Evolutionary conservation across 2,797 vertebrate species (phyloP).

Genomic region (Heterohyrax brucei): DNA sequence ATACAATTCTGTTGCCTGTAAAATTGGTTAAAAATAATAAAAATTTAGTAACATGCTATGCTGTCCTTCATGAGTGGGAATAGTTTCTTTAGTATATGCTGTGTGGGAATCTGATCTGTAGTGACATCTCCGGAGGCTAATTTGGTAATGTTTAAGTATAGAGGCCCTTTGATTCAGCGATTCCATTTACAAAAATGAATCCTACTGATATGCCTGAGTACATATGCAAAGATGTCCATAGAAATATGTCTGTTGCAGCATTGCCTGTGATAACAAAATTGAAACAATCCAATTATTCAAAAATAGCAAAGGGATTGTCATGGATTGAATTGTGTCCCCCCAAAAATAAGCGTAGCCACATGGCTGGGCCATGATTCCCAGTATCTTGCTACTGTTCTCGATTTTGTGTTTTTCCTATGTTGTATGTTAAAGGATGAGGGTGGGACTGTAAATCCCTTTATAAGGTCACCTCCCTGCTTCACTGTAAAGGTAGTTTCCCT

Average conservation of each 20-base stretch:
- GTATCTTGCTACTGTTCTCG: too few relatives aligned
- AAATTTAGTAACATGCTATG: background rate
- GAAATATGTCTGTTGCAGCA: background rate
- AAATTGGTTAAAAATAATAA: background rate
- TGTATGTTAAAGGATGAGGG: too few relatives aligned
- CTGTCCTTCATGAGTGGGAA: background rate
- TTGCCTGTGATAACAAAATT: background rate
- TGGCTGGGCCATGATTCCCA: too few relatives aligned
- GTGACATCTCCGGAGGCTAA: slow-evolving; percentile 3
- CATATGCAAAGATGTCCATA: background rate
- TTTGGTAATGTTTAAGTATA: background rate
- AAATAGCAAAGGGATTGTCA: background rate
- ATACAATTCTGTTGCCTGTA: slow-evolving; percentile 13
- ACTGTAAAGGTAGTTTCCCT: too few relatives aligned
- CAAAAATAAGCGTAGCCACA: too few relatives aligned
- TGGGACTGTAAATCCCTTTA: too few relatives aligned
- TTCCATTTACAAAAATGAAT: slow-evolving; percentile 6
- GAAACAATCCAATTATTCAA: background rate
- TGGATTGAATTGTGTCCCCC: too few relatives aligned
- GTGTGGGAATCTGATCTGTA: slow-evolving; percentile 26
- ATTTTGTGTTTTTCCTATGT: too few relatives aligned
- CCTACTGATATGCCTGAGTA: background rate
- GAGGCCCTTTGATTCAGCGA: background rate
- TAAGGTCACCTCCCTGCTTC: too few relatives aligned
- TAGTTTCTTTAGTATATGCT: background rate